Conservation (phyloP, 2,797 vertebrate genomes). For the Echiichthys vipera region DNA sequence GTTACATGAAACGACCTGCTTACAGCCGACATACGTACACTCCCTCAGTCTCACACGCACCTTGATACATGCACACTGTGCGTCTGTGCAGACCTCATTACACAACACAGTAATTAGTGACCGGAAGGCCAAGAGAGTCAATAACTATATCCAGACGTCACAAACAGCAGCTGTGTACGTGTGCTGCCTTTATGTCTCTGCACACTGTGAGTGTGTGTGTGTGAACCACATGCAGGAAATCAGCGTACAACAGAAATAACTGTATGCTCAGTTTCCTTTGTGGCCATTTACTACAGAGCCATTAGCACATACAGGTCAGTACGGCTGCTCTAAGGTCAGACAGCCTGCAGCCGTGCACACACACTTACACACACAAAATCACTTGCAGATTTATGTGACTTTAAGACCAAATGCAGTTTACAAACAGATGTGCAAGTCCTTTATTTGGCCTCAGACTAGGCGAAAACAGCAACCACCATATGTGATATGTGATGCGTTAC, state of each 20-base stretch:
- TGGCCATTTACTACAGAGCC: conserved; percentile 16
- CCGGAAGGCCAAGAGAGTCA: conserved; percentile 46
- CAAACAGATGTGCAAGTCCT: background rate
- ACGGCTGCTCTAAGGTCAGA: conserved; percentile 7
- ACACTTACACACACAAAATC: too few relatives aligned
- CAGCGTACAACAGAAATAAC: conserved; percentile 32
- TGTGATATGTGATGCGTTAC: too few relatives aligned
- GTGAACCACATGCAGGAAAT: conserved; percentile 43
- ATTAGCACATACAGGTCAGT: conserved; percentile 26
- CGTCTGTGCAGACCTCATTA: conserved; percentile 56
- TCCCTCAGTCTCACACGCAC: conserved; percentile 9
- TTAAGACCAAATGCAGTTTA: too few relatives aligned
- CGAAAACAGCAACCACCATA: background rate
- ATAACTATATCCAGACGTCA: conserved; percentile 58
- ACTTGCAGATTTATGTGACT: too few relatives aligned
- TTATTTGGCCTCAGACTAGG: background rate
- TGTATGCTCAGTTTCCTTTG: conserved; percentile 16
- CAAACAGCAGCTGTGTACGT: conserved; percentile 6
- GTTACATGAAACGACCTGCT: conserved; percentile 30
- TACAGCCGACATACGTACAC: background rate
- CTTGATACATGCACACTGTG: conserved; percentile 29
- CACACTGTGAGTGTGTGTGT: background rate
- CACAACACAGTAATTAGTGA: conserved; percentile 58
- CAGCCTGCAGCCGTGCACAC: background rate
- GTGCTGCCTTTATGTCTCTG: conserved; percentile 8